Base-by-base conservation (phyloP, 2,888 invertebrate species). In the Taphrorychus bicolor region DNA sequence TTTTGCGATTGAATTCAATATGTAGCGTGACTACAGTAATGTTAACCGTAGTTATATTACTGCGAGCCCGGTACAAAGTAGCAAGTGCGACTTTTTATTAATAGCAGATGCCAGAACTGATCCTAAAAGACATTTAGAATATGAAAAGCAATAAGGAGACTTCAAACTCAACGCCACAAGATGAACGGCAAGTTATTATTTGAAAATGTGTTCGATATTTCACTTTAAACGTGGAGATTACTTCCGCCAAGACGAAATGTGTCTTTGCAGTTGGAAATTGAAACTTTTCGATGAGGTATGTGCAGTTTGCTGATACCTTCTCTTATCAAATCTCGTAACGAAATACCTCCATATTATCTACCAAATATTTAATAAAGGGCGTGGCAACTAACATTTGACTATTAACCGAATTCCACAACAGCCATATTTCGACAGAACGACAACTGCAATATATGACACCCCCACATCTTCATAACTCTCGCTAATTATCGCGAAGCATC, bases 401-500 rank as follows among this genome's bases (percentile, higher is more conserved):
- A n/a, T n/a, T 32, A 32, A 32, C 11, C 11, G 11, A 32, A 32
- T 32, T 32, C 32, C 32, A 9, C 32, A 11, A 32, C 32, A 32
- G 11, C 9, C 32, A 32, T 32, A 11, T 32, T 11, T 32, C 32
- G 32, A 32, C 11, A 32, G 11, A 32, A 32, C 32, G 32, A 32
- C 32, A 32, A 32, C 32, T 7, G 32, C 7, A 32, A 32, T 32
- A 32, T 32, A 32, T 32, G 32, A 32, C 32, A 32, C 32, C 32
- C n/a, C 32, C 32, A 32, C 32, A 32, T 32, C 32, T 32, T 22
- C 21, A 41, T 19, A 21, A 52, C 23, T 19, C 60, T 66, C 21
- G 16, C 21, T 67, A 67, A 68, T 68, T 64, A 68, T 68, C 64
- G 68, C 60, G 54, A 59, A 53, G 68, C 59, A 59, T 51, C 59